Conservation (phyloP, 1,140 invertebrate genomes). For the Hydropsyche tenuis region DNA sequence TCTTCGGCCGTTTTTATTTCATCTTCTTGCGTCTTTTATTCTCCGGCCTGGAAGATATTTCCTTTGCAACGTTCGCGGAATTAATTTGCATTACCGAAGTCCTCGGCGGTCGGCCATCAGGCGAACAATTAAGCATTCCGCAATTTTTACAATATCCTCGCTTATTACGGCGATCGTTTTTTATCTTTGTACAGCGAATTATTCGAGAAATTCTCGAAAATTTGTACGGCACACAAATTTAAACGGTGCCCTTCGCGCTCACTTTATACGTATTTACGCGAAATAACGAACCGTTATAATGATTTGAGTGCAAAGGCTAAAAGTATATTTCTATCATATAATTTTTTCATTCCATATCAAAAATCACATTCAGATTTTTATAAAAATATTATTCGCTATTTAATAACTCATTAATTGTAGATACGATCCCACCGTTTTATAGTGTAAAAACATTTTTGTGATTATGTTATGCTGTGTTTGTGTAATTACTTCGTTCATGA, state of each 20-base stretch:
- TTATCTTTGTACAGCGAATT: background rate
- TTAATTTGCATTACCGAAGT: slow-evolving; percentile 35
- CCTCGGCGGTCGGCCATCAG: background rate
- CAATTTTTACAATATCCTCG: no score
- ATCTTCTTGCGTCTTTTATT: slow-evolving; percentile 2
- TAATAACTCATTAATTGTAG: no score
- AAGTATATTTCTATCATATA: no score
- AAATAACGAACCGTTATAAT: slow-evolving; percentile 20
- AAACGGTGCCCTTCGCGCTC: background rate
- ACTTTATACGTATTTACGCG: background rate
- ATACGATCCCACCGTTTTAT: no score
- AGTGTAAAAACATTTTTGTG: no score
- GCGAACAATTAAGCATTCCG: no score
- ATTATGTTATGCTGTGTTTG: no score
- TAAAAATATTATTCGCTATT: no score
- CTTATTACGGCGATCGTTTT: background rate
- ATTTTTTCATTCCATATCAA: no score
- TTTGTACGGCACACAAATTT: background rate
- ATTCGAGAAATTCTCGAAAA: background rate
- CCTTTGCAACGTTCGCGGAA: slow-evolving; percentile 17
- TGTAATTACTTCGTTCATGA: no score
- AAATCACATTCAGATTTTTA: no score
- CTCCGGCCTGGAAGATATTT: background rate
- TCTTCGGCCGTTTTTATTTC: background rate
- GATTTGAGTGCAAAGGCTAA: background rate